These are phyloP conservation scores for Chiloscyllium punctatum DNA, from an alignment of 2,797 vertebrate genomes.

Conservation along the genomic window DNA sequence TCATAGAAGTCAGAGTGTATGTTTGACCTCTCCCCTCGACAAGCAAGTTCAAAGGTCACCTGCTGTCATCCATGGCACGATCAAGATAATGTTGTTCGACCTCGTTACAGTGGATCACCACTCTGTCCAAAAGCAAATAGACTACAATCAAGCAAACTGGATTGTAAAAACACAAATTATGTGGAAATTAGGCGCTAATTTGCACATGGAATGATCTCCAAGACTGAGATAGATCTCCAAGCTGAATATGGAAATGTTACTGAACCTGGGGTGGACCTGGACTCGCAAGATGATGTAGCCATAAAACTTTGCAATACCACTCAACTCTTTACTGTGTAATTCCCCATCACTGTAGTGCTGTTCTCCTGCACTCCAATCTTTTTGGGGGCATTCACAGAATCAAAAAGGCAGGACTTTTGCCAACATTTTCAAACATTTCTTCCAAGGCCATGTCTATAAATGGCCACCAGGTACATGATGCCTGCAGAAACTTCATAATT, in stretches of 20 bases:
- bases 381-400: background rate
- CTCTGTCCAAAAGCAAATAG: background rate
- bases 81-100: background rate
- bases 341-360: background rate
- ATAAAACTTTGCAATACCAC: background rate
- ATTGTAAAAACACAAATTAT: background rate
- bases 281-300: background rate
- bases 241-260: background rate
- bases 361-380: background rate
- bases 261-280: background rate
- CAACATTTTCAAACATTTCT: background rate
- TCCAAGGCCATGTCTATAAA: slow-evolving; percentile 17
- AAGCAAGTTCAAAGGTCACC: background rate
- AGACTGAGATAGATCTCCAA: background rate
- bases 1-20: background rate
- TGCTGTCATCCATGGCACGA: background rate
- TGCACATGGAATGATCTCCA: background rate
- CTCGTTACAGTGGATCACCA: background rate
- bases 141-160: background rate
- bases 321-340: background rate
- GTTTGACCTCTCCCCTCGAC: background rate
- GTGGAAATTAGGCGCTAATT: background rate
- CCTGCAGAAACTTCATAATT: slow-evolving; percentile 23
- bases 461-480: background rate
- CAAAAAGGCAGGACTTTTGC: background rate